phyloP scores from a whole-genome alignment of 1,140 invertebrate species.

The Drosophila simulans region DNA sequence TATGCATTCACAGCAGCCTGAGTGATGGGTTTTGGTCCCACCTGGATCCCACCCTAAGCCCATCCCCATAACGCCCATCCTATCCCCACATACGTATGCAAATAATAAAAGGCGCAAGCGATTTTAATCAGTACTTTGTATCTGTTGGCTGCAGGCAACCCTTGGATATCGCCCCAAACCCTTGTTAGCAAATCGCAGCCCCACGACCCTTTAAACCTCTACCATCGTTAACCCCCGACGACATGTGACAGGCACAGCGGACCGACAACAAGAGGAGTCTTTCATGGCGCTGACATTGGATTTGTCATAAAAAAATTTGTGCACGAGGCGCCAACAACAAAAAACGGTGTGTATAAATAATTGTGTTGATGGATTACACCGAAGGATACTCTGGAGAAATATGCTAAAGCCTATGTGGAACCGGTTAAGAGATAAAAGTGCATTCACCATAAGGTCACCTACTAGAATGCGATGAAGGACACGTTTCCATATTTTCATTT shows the following conservation, averaged over 20 bases:
- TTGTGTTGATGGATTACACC: slow-evolving; percentile 18
- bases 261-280: slow-evolving; percentile 56
- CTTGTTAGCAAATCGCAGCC: slow-evolving; percentile 10
- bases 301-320: slow-evolving; percentile 72
- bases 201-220: slow-evolving; percentile 1
- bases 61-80: not conserved
- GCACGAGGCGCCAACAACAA: slow-evolving; percentile 36
- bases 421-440: not conserved
- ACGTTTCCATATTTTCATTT: too few species aligned
- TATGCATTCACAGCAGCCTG: slow-evolving; percentile 71
- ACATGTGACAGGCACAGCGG: slow-evolving; percentile 54
- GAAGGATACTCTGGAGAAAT: slow-evolving; percentile 7
- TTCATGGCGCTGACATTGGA: slow-evolving; percentile 78
- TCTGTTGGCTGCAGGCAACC: slow-evolving; percentile 62
- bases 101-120: slow-evolving; percentile 67
- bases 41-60: slow-evolving; percentile 20
- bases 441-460: too few species aligned
- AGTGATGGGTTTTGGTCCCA: slow-evolving; percentile 58
- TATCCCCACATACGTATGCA: slow-evolving; percentile 21
- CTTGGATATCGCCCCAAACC: slow-evolving; percentile 32
- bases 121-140: slow-evolving; percentile 83
- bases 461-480: too few species aligned
- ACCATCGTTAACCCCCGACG: slow-evolving; percentile 1
- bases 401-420: not conserved
- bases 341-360: slow-evolving; percentile 7